Percentiles rank a stretch among this genome's conserved stretches.
Evolutionary conservation across 2,888 invertebrate genomes (phyloP).

Genomic region (Prenolepis imparis): DNA sequence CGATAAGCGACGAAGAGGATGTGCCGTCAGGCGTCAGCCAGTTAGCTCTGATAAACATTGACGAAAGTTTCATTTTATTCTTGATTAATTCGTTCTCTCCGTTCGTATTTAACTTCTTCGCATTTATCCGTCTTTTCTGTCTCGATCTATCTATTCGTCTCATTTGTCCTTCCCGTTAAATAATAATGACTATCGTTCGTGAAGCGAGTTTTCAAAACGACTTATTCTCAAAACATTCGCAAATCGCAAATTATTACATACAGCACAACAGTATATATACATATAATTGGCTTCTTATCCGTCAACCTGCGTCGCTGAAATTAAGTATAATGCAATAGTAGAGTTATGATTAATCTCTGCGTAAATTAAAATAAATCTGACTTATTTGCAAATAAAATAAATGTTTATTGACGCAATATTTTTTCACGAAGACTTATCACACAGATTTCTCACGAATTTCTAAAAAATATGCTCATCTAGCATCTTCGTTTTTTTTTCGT

Average conservation of each 20-base stretch:
- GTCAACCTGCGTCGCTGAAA: conserved; percentile 8
- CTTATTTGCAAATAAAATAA: background rate
- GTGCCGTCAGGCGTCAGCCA: conserved; percentile 34
- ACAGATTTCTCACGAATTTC: background rate
- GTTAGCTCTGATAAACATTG: conserved; percentile 57
- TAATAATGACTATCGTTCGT: conserved; percentile 15
- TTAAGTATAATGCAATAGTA: background rate
- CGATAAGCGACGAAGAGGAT: conserved; percentile 47
- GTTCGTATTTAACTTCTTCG: background rate
- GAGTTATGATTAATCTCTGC: conserved; percentile 10
- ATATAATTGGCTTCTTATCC: conserved; percentile 29
- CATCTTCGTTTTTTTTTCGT: too few relatives aligned
- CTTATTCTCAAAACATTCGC: conserved; percentile 13
- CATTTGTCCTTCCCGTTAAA: background rate
- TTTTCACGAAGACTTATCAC: background rate
- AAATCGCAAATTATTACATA: background rate
- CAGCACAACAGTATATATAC: conserved; percentile 1
- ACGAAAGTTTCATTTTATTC: conserved; percentile 55
- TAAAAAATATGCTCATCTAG: background rate
- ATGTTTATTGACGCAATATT: background rate
- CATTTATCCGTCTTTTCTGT: background rate
- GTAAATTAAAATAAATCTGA: background rate
- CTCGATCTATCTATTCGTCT: background rate
- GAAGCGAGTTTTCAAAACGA: conserved; percentile 12
- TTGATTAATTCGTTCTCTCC: conserved; percentile 1